Percentiles rank a stretch among this genome's conserved stretches.
phyloP scores from a whole-genome alignment of 2,888 invertebrate genomes.

The Lycocerus yunnanus region DNA sequence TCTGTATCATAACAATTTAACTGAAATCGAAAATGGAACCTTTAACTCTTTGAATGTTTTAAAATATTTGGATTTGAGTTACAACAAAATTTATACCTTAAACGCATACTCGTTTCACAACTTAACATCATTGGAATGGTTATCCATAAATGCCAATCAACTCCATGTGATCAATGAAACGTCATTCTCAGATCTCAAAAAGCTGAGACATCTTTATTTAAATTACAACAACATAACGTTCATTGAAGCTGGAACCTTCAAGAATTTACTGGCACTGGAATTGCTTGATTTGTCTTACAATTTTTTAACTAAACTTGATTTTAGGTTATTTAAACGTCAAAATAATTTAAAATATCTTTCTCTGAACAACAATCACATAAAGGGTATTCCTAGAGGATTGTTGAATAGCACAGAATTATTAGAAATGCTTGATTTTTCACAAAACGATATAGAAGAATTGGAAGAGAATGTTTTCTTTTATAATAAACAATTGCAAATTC shows the following conservation, averaged over 20 bases:
- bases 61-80: conserved; percentile 17
- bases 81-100: conserved; percentile 11
- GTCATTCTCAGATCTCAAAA: conserved; percentile 7
- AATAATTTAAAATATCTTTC: conserved; percentile 1
- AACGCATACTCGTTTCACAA: not conserved
- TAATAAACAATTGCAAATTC: conserved; percentile 6
- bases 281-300: conserved; percentile 73
- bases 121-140: conserved; percentile 15
- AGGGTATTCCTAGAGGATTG: not conserved
- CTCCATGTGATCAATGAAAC: conserved; percentile 9
- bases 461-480: conserved; percentile 9
- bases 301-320: conserved; percentile 60
- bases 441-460: conserved; percentile 4
- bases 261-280: conserved; percentile 62
- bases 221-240: conserved; percentile 68
- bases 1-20: conserved; percentile 18
- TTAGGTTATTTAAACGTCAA: conserved; percentile 4
- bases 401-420: conserved; percentile 5
- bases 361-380: conserved; percentile 5
- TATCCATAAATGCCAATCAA: conserved; percentile 20
- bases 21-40: conserved; percentile 11
- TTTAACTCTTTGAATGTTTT: conserved; percentile 3
- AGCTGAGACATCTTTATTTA: conserved; percentile 58
- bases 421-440: conserved; percentile 8
- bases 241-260: conserved; percentile 66